Evolutionary conservation across 2,888 invertebrate genomes (phyloP).

Genomic region (Ecdyonurus torrentis): DNA sequence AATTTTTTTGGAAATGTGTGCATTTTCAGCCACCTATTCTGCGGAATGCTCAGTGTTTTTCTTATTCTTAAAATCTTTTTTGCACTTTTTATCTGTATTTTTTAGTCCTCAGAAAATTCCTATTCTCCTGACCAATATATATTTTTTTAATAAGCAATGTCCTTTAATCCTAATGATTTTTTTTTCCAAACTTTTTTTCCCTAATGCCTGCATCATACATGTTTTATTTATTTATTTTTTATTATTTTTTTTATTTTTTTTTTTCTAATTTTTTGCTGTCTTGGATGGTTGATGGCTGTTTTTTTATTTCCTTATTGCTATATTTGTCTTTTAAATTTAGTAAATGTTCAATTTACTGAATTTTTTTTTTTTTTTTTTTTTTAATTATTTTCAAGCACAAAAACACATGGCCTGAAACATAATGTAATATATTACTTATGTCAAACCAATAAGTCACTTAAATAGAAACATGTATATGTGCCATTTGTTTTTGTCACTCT

Average conservation of each 20-base stretch:
- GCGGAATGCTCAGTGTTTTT: constrained; percentile 11
- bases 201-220: constrained; percentile 37
- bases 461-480: no score
- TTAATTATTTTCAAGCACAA: no score
- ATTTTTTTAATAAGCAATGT: not conserved
- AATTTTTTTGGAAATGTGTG: constrained; percentile 13
- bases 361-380: no score
- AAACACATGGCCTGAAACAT: no score
- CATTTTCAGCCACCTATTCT: constrained; percentile 22
- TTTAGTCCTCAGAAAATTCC: not conserved
- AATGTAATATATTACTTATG: no score
- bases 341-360: no score
- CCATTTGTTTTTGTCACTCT: no score
- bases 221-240: constrained; percentile 31
- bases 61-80: constrained; percentile 5
- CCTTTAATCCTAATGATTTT: constrained; percentile 2
- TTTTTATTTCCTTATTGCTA: not conserved
- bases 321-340: not conserved
- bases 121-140: not conserved
- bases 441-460: no score
- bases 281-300: constrained; percentile 4
- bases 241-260: constrained; percentile 23
- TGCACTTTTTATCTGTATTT: not conserved
- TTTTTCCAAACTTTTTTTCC: constrained; percentile 31
- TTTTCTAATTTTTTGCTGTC: constrained; percentile 26